Conservation (phyloP, 1,140 invertebrate genomes). For the Leptonema lineaticorne region DNA sequence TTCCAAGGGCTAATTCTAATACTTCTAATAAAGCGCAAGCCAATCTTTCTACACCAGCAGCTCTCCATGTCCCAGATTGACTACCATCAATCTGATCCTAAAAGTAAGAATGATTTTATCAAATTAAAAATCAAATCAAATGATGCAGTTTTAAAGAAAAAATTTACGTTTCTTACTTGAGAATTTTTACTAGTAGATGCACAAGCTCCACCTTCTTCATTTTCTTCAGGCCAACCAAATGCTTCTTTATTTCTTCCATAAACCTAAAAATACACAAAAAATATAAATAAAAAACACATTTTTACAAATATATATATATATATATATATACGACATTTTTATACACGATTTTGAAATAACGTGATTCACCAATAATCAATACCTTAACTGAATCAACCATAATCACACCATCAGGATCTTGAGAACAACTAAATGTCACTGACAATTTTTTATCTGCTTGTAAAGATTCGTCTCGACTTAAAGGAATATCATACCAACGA, state of each 20-base stretch:
- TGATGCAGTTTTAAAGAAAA: conserved; percentile 18
- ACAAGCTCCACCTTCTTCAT: conserved; percentile 74
- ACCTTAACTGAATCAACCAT: conserved; percentile 94
- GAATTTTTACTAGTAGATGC: conserved; percentile 55
- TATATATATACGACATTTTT: neutral
- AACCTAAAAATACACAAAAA: conserved; percentile 45
- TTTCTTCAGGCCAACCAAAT: conserved; percentile 96
- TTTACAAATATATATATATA: neutral
- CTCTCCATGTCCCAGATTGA: conserved; percentile 44
- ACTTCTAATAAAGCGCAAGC: conserved; percentile 53
- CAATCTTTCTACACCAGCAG: conserved; percentile 50
- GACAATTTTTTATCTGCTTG: conserved; percentile 89
- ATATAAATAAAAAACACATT: neutral
- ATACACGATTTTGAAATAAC: neutral
- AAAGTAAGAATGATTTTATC: neutral
- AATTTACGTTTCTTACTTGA: conserved; percentile 43
- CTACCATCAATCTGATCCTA: conserved; percentile 32
- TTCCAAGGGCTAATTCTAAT: conserved; percentile 46
- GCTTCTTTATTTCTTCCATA: conserved; percentile 95
- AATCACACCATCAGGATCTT: conserved; percentile 84
- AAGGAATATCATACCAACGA: conserved; percentile 94
- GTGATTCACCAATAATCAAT: neutral
- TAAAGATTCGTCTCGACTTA: conserved; percentile 91
- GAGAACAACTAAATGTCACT: conserved; percentile 88
- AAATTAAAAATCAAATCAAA: conserved; percentile 3